Conservation (phyloP, 1,140 invertebrate species). For the Wasmannia auropunctata region DNA sequence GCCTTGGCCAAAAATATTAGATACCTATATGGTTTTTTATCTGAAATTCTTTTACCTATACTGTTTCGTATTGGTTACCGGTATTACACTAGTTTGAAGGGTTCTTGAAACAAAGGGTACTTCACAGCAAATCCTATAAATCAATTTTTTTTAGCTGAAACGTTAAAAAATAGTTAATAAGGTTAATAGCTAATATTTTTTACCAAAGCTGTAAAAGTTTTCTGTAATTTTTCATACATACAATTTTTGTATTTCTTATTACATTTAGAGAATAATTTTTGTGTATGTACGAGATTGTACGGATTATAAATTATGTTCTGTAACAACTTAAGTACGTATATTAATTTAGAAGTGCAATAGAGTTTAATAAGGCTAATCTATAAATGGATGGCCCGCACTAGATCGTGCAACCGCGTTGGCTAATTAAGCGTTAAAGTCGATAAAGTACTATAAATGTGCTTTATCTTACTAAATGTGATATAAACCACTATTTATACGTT, state of each 20-base stretch:
- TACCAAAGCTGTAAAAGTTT: background rate
- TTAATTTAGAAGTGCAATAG: slow-evolving; percentile 21
- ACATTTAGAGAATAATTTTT: background rate
- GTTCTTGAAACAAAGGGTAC: too few species aligned
- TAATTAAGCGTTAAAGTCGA: slow-evolving; percentile 23
- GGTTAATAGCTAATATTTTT: too few species aligned
- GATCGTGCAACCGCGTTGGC: background rate
- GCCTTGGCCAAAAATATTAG: too few species aligned
- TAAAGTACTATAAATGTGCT: slow-evolving; percentile 17
- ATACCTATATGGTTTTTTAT: too few species aligned
- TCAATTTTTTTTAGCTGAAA: too few species aligned
- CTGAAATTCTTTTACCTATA: too few species aligned
- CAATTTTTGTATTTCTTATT: background rate
- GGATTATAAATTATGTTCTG: background rate
- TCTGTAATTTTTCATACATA: background rate
- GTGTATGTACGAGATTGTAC: background rate
- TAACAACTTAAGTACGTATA: background rate
- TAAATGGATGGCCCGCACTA: background rate
- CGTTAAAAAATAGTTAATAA: too few species aligned
- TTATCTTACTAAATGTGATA: background rate
- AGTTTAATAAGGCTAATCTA: background rate
- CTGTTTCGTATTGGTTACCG: too few species aligned
- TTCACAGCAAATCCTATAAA: too few species aligned
- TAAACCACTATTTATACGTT: background rate
- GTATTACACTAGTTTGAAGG: too few species aligned